Percentiles rank a stretch among this genome's conserved stretches.
These are phyloP conservation scores for Phoenicopterus ruber DNA, from an alignment of 2,113 vertebrate genomes.

Conservation along the genomic window DNA sequence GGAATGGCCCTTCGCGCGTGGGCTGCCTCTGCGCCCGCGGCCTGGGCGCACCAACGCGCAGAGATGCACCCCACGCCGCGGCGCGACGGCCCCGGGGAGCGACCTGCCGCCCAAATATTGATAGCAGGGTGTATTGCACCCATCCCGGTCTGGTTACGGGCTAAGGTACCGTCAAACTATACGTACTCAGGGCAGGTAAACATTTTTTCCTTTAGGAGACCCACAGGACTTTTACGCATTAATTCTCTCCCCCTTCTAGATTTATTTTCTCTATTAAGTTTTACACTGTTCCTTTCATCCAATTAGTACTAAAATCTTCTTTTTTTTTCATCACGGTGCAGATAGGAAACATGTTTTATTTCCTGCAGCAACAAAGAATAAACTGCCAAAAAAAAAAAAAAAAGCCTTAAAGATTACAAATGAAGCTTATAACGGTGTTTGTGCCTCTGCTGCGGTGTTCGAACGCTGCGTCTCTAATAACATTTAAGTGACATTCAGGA, in stretches of 20 bases:
- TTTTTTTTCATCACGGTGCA: neutral
- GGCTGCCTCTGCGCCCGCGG: no score
- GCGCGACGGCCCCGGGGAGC: neutral
- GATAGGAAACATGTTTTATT: neutral
- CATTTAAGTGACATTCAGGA: conserved; percentile 2
- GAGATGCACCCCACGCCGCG: no score
- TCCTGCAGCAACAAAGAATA: neutral
- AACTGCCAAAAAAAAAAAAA: neutral
- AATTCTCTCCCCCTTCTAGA: neutral
- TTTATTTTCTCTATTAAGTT: conserved; percentile 30
- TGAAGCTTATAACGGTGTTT: neutral
- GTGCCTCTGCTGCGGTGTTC: neutral
- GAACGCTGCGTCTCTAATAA: neutral
- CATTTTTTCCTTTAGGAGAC: neutral
- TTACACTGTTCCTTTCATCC: conserved; percentile 12
- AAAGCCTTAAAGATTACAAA: neutral
- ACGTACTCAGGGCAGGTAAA: neutral
- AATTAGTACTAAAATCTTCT: conserved; percentile 42
- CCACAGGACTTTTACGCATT: neutral
- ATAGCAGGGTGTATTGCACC: no score
- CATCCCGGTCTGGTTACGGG: neutral
- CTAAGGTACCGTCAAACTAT: neutral
- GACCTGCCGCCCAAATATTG: neutral
- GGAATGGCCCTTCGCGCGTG: no score
- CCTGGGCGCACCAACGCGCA: no score